A percentile compares a stretch with the other conserved stretches of the same genome.
phyloP scores from a whole-genome alignment of 1,140 invertebrate genomes.

The Pectinophora gossypiella region DNA sequence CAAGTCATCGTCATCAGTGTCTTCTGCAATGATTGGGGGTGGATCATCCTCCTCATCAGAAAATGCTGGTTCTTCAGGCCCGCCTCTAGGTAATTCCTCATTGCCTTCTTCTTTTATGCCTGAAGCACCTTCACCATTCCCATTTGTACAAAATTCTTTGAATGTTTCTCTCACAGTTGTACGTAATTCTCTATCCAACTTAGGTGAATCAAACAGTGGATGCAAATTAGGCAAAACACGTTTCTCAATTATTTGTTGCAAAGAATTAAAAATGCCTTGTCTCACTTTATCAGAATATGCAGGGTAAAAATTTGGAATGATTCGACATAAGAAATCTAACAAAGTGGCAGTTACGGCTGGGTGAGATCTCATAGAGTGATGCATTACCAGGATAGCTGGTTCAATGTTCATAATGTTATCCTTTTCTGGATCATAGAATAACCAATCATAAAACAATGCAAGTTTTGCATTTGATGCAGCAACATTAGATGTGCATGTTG shows the following conservation, averaged over 20 bases:
- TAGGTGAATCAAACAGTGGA: conserved; percentile 94
- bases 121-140: conserved; percentile 67
- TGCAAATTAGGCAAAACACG: conserved; percentile 92
- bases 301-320: conserved; percentile 95
- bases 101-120: conserved; percentile 71
- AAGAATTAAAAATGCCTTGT: conserved; percentile 93
- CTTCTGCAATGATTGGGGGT: conserved; percentile 78
- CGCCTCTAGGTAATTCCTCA: conserved; percentile 59
- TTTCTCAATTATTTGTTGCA: conserved; percentile 95
- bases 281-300: conserved; percentile 89
- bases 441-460: conserved; percentile 98
- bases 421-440: conserved; percentile 95
- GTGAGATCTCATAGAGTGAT: conserved; percentile 97
- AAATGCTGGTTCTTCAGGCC: conserved; percentile 82
- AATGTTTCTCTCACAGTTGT: conserved; percentile 92
- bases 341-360: conserved; percentile 95
- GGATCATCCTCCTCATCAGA: conserved; percentile 88
- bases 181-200: conserved; percentile 92
- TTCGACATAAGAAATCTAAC: conserved; percentile 96
- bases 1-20: conserved; percentile 92
- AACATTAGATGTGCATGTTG: conserved; percentile 95
- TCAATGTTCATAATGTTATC: conserved; percentile 99
- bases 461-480: conserved; percentile 97
- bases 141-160: conserved; percentile 89
- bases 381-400: conserved; percentile 98